Evolutionary conservation across 2,888 invertebrate species (phyloP), one percentile per base, ranked within the genome.

Genomic region (Xanthia togata): DNA sequence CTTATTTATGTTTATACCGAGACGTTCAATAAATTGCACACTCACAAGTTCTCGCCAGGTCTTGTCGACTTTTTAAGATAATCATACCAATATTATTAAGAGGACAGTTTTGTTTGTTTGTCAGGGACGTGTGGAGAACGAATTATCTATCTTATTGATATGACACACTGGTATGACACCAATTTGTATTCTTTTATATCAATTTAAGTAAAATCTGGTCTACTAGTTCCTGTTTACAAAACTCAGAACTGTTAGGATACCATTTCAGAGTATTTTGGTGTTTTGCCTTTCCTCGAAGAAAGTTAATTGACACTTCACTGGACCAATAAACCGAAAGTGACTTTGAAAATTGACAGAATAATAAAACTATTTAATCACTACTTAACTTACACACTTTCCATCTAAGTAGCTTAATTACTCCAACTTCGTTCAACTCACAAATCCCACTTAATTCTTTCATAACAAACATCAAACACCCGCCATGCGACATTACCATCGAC

Each of bases 391-490:
- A 31, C 50, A 60, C 55, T 62, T 44, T 50, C 17, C 47, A 79
- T 14, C 23, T 6, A 53, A 78, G 60, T 50, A 65, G 65, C 64
- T 73, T 69, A 65, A 82, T 82, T 59, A 83, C n/a, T 23, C 17
- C 5, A 38, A 26, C 67, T 50, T 20, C 47, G 9, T 38, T 44
- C 17, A 53, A 53, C 14, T 23, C 23, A 57, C 38, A 73, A 55
- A 80, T n/a, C 53, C 62, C 70, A 70, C 70, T 75, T 57, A 74
- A 70, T 75, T 69, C 31, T 50, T 59, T 35, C 63, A 80, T 35
- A 73, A 70, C 68, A 70, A 74, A 80, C 75, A 81, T 88, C 87
- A 86, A 88, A 84, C 73, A 17, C 57, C 87, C 88, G 86, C 78
- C 87, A 41, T 62, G 59, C 67, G 67, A 76, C 72, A 79, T 67